Conservation (phyloP, 2,888 invertebrate species). For the Caenorhabditis sp. region DNA sequence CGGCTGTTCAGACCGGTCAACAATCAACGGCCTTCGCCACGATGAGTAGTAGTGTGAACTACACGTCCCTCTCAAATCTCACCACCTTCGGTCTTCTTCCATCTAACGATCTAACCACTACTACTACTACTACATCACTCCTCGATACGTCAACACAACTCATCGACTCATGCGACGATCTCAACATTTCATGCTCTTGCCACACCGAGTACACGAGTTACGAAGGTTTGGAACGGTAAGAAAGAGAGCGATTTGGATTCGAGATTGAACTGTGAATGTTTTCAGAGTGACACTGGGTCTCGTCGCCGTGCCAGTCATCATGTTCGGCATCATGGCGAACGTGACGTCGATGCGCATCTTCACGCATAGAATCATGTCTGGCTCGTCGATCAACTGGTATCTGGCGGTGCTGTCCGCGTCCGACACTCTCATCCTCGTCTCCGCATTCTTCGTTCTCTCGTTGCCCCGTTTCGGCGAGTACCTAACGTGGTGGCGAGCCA, state of each 20-base stretch:
- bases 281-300: slow-evolving; percentile 74
- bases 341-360: slow-evolving; percentile 78
- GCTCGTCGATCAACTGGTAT: slow-evolving; percentile 81
- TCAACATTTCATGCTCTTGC: slow-evolving; percentile 76
- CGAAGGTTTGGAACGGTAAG: slow-evolving; percentile 72
- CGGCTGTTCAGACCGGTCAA: neutral
- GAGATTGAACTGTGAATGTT: neutral
- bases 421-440: slow-evolving; percentile 78
- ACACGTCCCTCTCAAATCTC: neutral
- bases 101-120: slow-evolving; percentile 1
- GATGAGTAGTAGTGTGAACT: neutral
- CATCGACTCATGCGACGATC: slow-evolving; percentile 62
- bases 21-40: neutral
- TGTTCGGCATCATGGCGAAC: slow-evolving; percentile 78
- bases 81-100: neutral
- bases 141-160: slow-evolving; percentile 9
- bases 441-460: slow-evolving; percentile 80
- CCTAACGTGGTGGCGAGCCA: slow-evolving; percentile 75
- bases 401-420: slow-evolving; percentile 78
- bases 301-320: slow-evolving; percentile 76
- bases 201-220: slow-evolving; percentile 78
- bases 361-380: slow-evolving; percentile 79
- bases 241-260: no score
- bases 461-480: slow-evolving; percentile 80
- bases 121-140: neutral